Conservation (phyloP, 2,113 vertebrate species). For the Lepisosteus osseus region DNA sequence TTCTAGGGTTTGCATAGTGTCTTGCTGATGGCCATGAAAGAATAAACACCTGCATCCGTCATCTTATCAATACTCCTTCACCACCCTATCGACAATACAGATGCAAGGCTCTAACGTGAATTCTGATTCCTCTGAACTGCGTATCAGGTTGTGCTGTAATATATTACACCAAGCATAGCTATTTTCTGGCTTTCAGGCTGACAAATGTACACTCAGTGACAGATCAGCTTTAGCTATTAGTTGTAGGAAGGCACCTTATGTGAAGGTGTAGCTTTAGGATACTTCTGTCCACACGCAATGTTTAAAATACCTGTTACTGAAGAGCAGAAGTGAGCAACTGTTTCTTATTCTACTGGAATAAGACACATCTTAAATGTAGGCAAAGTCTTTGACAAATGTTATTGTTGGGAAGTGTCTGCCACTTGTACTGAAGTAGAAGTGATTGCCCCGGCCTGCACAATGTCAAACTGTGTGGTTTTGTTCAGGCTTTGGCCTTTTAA, state of each 20-base stretch:
- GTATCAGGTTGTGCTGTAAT: too few relatives aligned
- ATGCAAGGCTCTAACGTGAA: not conserved
- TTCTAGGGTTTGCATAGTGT: not conserved
- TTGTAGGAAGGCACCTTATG: not conserved
- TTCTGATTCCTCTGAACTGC: not conserved
- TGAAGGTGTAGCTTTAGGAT: not conserved
- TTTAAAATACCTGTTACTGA: not conserved
- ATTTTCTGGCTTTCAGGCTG: not conserved
- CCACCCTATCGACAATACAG: not conserved
- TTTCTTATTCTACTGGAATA: too few relatives aligned
- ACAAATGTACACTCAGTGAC: not conserved
- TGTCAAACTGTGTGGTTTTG: too few relatives aligned
- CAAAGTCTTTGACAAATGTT: too few relatives aligned
- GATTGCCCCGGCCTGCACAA: too few relatives aligned
- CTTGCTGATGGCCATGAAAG: not conserved
- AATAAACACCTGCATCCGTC: conserved; percentile 4
- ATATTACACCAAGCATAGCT: not conserved
- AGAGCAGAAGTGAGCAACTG: too few relatives aligned
- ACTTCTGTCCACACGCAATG: conserved; percentile 1
- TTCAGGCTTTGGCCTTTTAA: too few relatives aligned
- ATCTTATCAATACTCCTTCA: not conserved
- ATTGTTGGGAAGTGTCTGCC: too few relatives aligned
- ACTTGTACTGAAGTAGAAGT: too few relatives aligned
- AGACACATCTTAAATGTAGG: too few relatives aligned
- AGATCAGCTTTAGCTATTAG: conserved; percentile 9